Percentiles rank a stretch among this genome's conserved stretches.
Evolutionary conservation across 2,797 vertebrate genomes (phyloP).

Genomic region (Strix occidentalis): DNA sequence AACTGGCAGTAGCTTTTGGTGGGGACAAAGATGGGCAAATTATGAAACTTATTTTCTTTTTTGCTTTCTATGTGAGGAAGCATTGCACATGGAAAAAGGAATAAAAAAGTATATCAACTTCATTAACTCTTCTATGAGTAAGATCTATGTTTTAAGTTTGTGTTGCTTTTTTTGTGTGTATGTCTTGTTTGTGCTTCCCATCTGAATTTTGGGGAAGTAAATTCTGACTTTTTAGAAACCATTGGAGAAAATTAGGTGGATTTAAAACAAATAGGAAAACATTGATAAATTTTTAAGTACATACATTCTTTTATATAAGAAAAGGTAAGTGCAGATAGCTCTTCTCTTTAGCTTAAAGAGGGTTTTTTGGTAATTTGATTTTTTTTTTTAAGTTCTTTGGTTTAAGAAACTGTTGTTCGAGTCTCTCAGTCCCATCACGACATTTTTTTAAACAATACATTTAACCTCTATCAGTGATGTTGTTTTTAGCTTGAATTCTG

Average conservation of each 20-base stretch:
- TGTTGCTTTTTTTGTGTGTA: background rate
- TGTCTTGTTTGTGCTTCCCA: background rate
- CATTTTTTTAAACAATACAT: background rate
- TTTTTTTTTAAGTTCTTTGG: background rate
- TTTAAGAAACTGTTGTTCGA: background rate
- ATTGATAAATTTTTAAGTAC: background rate
- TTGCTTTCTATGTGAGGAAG: background rate
- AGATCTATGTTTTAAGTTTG: background rate
- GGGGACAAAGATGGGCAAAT: background rate
- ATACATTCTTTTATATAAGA: background rate
- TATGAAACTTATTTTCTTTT: background rate
- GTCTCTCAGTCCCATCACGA: background rate
- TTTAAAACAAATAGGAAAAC: background rate
- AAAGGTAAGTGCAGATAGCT: background rate
- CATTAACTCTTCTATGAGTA: background rate
- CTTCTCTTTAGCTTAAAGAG: background rate
- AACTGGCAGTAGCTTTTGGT: background rate
- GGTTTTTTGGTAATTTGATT: background rate
- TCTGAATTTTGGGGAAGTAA: background rate
- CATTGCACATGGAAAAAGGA: background rate
- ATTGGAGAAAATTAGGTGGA: background rate
- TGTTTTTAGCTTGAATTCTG: background rate
- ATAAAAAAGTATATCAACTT: background rate
- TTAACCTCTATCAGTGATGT: background rate
- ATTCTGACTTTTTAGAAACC: background rate